Evolutionary conservation across 1,140 invertebrate species (phyloP), one percentile per base, ranked within the genome.

Genomic region (Heliconius nattereri): DNA sequence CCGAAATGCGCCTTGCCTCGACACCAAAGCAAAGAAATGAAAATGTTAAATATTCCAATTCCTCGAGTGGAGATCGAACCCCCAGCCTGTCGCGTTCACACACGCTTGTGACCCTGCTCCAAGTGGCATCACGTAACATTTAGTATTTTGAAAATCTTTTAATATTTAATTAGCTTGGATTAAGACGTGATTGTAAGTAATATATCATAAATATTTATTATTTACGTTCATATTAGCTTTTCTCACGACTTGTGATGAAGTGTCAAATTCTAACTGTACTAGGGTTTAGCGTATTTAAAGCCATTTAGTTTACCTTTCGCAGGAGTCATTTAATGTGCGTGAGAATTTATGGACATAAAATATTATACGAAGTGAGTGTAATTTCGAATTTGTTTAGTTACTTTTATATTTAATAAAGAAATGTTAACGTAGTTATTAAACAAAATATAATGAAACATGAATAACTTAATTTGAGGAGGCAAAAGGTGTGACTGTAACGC

Each of bases 241-340:
- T 66, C 60, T 66, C 60, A 66, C 7, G 60, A 66, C 60, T 66
- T 29, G 23, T 29, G 13, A 66, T 66, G 26, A 37, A 26, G 54
- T 75, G 74, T 60, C 29, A 75, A 75, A 26, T 35, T 75, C 74
- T 75, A 75, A 75, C 74, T 57, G 74, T 75, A 75, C 57, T 37
- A 75, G 20, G n/a, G 74, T 60, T 75, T 23, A 75, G 74, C 52
- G 54, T 57, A 60, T 29, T 35, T 35, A 66, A 23, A n/a, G 35
- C 19, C 23, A 45, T 19, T n/a, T 73, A 37, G 71, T 73, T 73
- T 73, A 73, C 71, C 71, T 73, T 73, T 73, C 71, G 40, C 71
- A 73, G 71, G 49, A 23, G 60, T 26, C 60, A 29, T 66, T 66
- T 66, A 26, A 66, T 26, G 60, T 16, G 26, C 60, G 23, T 66